These are phyloP conservation scores for Zaprionus nigranus DNA, from an alignment of 1,140 invertebrate genomes.

Conservation along the genomic window DNA sequence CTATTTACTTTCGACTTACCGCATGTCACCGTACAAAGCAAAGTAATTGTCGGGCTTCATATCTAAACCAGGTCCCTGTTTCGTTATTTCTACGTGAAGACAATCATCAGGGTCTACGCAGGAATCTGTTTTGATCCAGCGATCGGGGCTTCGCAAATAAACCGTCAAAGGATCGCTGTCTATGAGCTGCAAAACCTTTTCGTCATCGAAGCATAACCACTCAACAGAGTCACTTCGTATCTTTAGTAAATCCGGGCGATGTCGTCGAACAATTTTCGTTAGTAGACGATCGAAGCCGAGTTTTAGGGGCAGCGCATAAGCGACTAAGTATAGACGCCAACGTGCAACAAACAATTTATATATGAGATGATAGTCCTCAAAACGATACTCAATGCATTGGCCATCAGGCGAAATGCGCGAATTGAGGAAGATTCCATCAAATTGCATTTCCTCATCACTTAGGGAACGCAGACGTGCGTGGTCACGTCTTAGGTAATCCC, in stretches of 20 bases:
- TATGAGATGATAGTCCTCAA: constrained; percentile 69
- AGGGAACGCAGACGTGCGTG: constrained; percentile 64
- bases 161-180: constrained; percentile 33
- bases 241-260: constrained; percentile 33
- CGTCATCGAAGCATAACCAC: constrained; percentile 50
- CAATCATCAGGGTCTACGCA: neutral
- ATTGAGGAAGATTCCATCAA: constrained; percentile 64
- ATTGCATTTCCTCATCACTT: constrained; percentile 54
- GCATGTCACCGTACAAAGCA: constrained; percentile 56
- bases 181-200: constrained; percentile 36
- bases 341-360: constrained; percentile 66
- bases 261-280: constrained; percentile 24
- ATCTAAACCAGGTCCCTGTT: constrained; percentile 47
- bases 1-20: constrained; percentile 28
- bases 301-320: constrained; percentile 51
- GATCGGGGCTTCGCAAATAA: constrained; percentile 36
- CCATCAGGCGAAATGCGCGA: constrained; percentile 66
- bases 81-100: constrained; percentile 27
- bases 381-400: constrained; percentile 72
- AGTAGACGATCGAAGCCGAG: constrained; percentile 44
- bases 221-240: constrained; percentile 27
- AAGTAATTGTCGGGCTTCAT: constrained; percentile 48
- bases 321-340: constrained; percentile 47
- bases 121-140: constrained; percentile 7
- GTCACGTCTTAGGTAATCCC: constrained; percentile 89